Conservation (phyloP, 2,888 invertebrate genomes). For the Octodonta nipae region DNA sequence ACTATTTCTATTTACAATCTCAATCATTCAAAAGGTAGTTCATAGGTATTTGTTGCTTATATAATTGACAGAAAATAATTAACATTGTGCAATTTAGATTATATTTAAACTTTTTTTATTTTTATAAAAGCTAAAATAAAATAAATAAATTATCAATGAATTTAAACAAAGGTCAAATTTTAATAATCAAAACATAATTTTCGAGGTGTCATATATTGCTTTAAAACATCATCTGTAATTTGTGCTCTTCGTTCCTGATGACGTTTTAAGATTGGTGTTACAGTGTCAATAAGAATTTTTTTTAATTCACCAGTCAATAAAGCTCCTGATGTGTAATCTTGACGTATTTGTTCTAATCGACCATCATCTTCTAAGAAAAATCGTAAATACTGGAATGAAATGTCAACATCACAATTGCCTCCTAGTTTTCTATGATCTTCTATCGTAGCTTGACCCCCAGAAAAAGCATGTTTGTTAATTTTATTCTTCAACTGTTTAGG, state of each 20-base stretch:
- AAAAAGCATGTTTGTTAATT: slow-evolving; percentile 94
- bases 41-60: no score
- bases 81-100: no score
- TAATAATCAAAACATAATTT: no score
- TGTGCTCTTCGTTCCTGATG: slow-evolving; percentile 70
- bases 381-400: slow-evolving; percentile 82
- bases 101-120: no score
- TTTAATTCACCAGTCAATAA: slow-evolving; percentile 91
- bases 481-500: slow-evolving; percentile 92
- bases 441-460: slow-evolving; percentile 83
- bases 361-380: slow-evolving; percentile 94
- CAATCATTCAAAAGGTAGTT: no score
- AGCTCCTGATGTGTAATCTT: slow-evolving; percentile 75
- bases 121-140: no score
- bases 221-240: slow-evolving; percentile 75
- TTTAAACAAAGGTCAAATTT: no score
- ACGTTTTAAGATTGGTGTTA: slow-evolving; percentile 63
- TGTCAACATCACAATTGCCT: slow-evolving; percentile 93
- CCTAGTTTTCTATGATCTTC: slow-evolving; percentile 85
- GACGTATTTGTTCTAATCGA: slow-evolving; percentile 50
- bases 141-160: no score
- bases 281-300: slow-evolving; percentile 68
- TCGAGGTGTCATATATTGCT: slow-evolving; percentile 73
- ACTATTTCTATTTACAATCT: no score
- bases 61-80: no score